Base-by-base conservation (phyloP, 2,797 vertebrate genomes). In the Gila robusta region DNA sequence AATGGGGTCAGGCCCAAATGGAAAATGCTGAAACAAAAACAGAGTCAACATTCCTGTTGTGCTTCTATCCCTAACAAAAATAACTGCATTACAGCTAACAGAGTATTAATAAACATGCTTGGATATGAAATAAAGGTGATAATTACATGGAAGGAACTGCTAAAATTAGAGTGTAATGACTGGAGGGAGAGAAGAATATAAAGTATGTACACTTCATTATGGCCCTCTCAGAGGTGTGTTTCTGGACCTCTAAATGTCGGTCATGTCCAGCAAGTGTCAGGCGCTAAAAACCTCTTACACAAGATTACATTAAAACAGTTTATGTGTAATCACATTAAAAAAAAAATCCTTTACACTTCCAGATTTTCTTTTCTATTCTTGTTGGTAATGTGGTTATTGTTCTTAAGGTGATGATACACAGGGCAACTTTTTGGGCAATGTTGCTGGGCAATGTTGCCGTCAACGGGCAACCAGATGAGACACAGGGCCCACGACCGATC, bases 21-120 rank as follows among this genome's bases (percentile, higher is more conserved):
- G 80, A 70, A 70, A 82, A 64, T 69, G 12, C 66, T 73, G 11
- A 76, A 77, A 84, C 49, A 10, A 80, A 67, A 80, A 62, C 71
- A 67, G 71, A 71, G 47, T 52, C 81, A 49, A 17, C 23, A 12
- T 47, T 17, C 5, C 44, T 39, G n/a, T 41, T 44, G 26, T 78
- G 66, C 39, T 70, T 56, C 19, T 83, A 66, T 52, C 23, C 32
- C 23, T 54, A 17, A 16, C n/a, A 32, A 16, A 71, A 59, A 69
- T 71, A 82, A 47, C 8, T 71, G 67, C 80, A 71, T 56, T 82
- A 54, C 66, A 71, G 74, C 35, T 17, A 41, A 85, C 26, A 62
- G n/a, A 32, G 35, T 41, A 79, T 41, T 69, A 79, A 52, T 64
- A 74, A 49, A 28, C 76, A 79, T 28, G 12, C 5, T 32, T 77